Evolutionary conservation across 2,797 vertebrate species (phyloP).

Genomic region (Agapornis canus): DNA sequence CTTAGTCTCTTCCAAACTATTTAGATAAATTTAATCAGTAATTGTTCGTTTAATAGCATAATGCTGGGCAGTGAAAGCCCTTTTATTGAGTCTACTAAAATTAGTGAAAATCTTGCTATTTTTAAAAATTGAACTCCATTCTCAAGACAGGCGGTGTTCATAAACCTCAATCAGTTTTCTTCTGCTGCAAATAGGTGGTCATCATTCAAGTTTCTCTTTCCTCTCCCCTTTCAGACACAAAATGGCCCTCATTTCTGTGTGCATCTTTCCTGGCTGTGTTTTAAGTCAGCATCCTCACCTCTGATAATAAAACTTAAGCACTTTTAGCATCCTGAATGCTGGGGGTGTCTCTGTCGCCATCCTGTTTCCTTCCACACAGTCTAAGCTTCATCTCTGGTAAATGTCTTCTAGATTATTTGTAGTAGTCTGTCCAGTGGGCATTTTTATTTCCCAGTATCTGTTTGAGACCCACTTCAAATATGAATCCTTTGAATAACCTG

Average conservation of each 20-base stretch:
- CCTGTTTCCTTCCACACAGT: neutral
- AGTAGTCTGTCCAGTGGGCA: neutral
- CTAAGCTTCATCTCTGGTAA: neutral
- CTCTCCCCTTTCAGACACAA: neutral
- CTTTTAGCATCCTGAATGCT: neutral
- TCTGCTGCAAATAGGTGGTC: neutral
- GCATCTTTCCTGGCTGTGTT: neutral
- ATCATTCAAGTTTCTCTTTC: neutral
- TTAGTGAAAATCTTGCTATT: neutral
- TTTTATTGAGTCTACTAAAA: neutral
- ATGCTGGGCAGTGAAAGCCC: neutral
- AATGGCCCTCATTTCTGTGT: neutral
- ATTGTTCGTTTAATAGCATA: neutral
- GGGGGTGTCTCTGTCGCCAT: neutral
- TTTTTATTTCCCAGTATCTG: neutral
- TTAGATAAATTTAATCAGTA: neutral
- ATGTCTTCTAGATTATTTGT: neutral
- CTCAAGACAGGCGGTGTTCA: neutral
- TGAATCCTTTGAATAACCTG: neutral
- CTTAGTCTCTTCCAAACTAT: neutral
- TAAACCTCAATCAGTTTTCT: neutral
- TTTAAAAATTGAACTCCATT: neutral
- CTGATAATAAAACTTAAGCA: neutral
- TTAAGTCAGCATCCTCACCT: neutral
- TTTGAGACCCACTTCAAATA: neutral